Percentiles rank a stretch among this genome's conserved stretches.
Evolutionary conservation across 2,888 invertebrate species (phyloP).

Genomic region (Agrilus cyanescens): DNA sequence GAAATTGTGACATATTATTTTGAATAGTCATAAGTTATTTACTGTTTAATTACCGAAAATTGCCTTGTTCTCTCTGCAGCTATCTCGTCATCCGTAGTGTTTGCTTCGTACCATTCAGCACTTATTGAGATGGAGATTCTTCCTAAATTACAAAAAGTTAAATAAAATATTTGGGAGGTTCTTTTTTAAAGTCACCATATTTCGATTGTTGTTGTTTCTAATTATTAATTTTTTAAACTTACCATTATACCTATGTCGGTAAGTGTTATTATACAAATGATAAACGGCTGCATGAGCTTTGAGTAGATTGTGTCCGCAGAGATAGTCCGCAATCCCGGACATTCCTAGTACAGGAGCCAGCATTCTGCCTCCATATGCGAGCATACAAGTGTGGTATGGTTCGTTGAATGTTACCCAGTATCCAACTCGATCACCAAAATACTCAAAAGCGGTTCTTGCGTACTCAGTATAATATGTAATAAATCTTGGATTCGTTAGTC

Average conservation of each 20-base stretch:
- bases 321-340: constrained; percentile 45
- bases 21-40: too few species aligned
- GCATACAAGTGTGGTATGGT: constrained; percentile 28
- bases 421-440: constrained; percentile 28
- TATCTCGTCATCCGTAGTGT: too few species aligned
- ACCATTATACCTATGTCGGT: constrained; percentile 27
- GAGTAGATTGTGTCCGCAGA: constrained; percentile 50
- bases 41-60: too few species aligned
- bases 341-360: constrained; percentile 38
- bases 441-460: constrained; percentile 37
- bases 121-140: constrained; percentile 28
- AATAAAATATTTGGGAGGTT: neutral
- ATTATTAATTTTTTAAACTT: neutral
- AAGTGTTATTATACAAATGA: constrained; percentile 42
- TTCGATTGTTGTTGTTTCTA: neutral
- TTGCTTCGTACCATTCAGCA: too few species aligned
- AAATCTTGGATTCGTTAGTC: constrained; percentile 11
- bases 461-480: constrained; percentile 43
- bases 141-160: constrained; percentile 32
- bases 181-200: neutral
- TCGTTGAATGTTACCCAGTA: constrained; percentile 45
- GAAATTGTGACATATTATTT: constrained; percentile 3
- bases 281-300: constrained; percentile 53
- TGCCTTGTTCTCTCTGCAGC: too few species aligned
- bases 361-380: constrained; percentile 20